Conservation (phyloP, 2,113 vertebrate species). For the Ciconia stormi region DNA sequence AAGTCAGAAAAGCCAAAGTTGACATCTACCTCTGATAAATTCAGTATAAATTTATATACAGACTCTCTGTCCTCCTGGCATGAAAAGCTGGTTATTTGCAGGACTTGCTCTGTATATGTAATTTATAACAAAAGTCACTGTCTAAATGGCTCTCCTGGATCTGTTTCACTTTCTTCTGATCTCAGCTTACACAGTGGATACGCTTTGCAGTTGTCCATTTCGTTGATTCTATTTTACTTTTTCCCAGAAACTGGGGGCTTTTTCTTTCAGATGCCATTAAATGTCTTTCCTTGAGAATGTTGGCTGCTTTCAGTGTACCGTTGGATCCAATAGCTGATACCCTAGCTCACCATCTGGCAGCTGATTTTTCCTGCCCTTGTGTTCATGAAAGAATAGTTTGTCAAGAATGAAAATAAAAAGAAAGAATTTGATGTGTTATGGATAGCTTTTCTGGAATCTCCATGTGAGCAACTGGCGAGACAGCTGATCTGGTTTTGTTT, state of each 20-base stretch:
- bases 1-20: neutral
- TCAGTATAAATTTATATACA: neutral
- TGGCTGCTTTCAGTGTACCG: neutral
- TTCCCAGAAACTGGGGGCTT: neutral
- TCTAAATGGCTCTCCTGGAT: neutral
- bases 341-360: slow-evolving; percentile 40
- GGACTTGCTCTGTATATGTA: neutral
- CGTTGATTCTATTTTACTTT: neutral
- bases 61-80: neutral
- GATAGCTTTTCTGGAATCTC: slow-evolving; percentile 21
- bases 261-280: slow-evolving; percentile 25
- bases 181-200: neutral
- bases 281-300: slow-evolving; percentile 13
- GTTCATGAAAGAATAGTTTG: slow-evolving; percentile 29
- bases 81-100: neutral
- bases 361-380: slow-evolving; percentile 52
- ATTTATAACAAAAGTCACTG: neutral
- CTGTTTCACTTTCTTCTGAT: neutral
- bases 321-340: slow-evolving; percentile 36
- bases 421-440: slow-evolving; percentile 13
- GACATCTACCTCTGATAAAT: neutral
- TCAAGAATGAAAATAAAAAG: slow-evolving; percentile 42
- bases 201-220: neutral
- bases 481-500: slow-evolving; percentile 18
- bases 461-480: neutral